These are phyloP conservation scores for Paelopatides confundens DNA, from an alignment of 53 echinoderm and acorn worm genomes.

Conservation along the genomic window DNA sequence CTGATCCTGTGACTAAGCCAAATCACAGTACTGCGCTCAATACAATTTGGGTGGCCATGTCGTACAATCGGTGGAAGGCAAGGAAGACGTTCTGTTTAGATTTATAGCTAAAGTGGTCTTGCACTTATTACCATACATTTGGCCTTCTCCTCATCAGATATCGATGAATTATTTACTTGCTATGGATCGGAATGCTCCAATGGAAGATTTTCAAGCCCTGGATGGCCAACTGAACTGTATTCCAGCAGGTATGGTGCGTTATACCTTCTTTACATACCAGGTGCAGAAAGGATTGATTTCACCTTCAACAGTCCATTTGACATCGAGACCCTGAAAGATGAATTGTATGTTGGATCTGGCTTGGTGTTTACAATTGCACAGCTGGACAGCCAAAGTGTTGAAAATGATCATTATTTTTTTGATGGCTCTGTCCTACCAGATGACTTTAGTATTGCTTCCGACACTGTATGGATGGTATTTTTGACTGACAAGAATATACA, in stretches of 20 bases:
- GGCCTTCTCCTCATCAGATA: constrained; percentile 45
- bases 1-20: too few species aligned
- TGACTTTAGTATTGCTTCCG: constrained; percentile 53
- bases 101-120: too few species aligned
- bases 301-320: constrained; percentile 68
- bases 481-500: constrained; percentile 90
- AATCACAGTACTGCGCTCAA: too few species aligned
- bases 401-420: constrained; percentile 78
- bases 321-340: constrained; percentile 87
- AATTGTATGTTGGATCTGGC: constrained; percentile 81
- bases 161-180: constrained; percentile 76
- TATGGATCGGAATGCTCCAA: constrained; percentile 66
- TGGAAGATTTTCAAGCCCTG: constrained; percentile 65
- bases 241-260: constrained; percentile 64
- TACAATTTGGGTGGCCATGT: too few species aligned
- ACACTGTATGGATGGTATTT: constrained; percentile 81
- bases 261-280: constrained; percentile 85
- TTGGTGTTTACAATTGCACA: constrained; percentile 31
- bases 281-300: constrained; percentile 73
- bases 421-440: constrained; percentile 50
- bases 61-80: too few species aligned
- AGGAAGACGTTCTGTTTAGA: too few species aligned
- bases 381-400: constrained; percentile 38
- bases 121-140: neutral
- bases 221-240: constrained; percentile 70